A percentile compares a stretch with the other conserved stretches of the same genome.
Evolutionary conservation across 2,113 vertebrate genomes (phyloP).

Genomic region (Oryzias melastigma): DNA sequence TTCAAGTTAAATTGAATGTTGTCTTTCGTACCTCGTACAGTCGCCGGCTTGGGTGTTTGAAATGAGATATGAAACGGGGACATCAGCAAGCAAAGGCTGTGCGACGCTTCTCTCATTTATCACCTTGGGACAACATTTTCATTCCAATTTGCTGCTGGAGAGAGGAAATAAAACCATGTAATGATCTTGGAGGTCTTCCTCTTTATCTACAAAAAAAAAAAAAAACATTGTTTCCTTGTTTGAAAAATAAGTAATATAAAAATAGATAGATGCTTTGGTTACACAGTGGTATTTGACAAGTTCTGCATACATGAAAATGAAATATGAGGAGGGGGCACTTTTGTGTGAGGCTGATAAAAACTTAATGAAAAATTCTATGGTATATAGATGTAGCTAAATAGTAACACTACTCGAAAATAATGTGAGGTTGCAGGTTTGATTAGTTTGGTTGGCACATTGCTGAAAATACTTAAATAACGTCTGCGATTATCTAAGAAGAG

Average conservation of each 20-base stretch:
- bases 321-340: not conserved
- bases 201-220: slow-evolving; percentile 25
- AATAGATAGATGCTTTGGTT: slow-evolving; percentile 34
- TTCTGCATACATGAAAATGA: not conserved
- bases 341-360: too few relatives aligned
- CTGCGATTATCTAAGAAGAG: too few relatives aligned
- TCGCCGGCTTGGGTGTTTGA: slow-evolving; percentile 40
- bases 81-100: slow-evolving; percentile 51
- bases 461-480: too few relatives aligned
- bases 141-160: slow-evolving; percentile 65
- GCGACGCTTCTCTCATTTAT: slow-evolving; percentile 60
- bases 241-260: slow-evolving; percentile 47
- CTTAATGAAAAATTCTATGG: too few relatives aligned
- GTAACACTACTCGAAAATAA: too few relatives aligned
- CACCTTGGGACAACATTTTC: slow-evolving; percentile 65
- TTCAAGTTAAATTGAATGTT: slow-evolving; percentile 57
- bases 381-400: too few relatives aligned
- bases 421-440: too few relatives aligned
- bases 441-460: too few relatives aligned
- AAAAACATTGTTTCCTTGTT: slow-evolving; percentile 25
- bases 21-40: slow-evolving; percentile 38
- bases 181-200: slow-evolving; percentile 47
- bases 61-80: slow-evolving; percentile 54
- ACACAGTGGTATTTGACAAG: slow-evolving; percentile 9
- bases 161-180: slow-evolving; percentile 57